Conservation (phyloP, 23 tunicate genomes). For the Clavelina lepadiformis region DNA sequence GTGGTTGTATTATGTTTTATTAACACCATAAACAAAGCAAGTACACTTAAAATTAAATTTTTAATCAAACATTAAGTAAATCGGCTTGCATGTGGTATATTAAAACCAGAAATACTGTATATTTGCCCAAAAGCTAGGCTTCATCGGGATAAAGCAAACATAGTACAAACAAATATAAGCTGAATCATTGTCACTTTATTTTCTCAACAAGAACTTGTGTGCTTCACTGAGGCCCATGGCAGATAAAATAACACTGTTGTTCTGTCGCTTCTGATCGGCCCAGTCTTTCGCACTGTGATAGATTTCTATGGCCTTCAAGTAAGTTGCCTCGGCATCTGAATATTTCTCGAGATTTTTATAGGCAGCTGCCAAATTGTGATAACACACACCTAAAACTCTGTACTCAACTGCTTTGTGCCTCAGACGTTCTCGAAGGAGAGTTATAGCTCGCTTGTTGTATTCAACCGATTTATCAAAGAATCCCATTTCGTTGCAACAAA, state of each 20-base stretch:
- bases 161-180: too few species aligned
- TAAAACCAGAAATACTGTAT: too few species aligned
- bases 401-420: constrained; percentile 1
- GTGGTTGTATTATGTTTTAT: too few species aligned
- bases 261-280: not conserved
- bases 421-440: not conserved
- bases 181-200: not conserved
- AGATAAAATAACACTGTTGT: constrained; percentile 2
- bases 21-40: too few species aligned
- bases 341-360: constrained; percentile 4
- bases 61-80: too few species aligned
- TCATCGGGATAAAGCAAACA: too few species aligned
- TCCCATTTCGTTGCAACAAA: constrained; percentile 19
- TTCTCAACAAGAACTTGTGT: not conserved
- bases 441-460: not conserved
- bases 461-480: constrained; percentile 2
- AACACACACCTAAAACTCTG: constrained; percentile 12
- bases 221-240: constrained; percentile 6
- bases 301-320: not conserved
- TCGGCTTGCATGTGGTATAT: too few species aligned
- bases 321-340: not conserved
- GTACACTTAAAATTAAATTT: too few species aligned
- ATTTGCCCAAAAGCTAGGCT: too few species aligned
- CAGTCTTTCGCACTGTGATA: constrained; percentile 8
- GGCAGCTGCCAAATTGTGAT: constrained; percentile 22